Base-by-base conservation (phyloP, 2,797 vertebrate genomes). In the Melanotaenia maccullochi region DNA sequence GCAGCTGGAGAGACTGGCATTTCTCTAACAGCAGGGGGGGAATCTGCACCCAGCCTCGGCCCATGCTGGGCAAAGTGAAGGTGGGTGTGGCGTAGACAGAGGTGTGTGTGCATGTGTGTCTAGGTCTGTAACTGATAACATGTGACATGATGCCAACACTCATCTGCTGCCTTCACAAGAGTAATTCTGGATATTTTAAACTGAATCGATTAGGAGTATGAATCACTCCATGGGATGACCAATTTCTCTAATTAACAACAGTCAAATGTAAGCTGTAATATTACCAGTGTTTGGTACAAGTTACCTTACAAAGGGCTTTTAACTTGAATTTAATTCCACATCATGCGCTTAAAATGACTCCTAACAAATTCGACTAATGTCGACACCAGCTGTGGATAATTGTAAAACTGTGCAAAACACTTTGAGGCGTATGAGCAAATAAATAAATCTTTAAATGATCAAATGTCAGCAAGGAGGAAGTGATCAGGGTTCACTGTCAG, bases 1-100 rank as follows among this genome's bases (percentile, higher is more conserved):
- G 84, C 80, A 77, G 80, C 82, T 71, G 35, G 82, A 73, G 81
- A 87, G 84, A 83, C 88, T 94, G 92, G 90, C 93, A 93, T 93
- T 93, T 93, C 88, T 90, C 75, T 83, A 80, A 66, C 91, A 90
- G 90, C 87, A 57, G 92, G 93, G 68, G 85, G 68, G 76, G 56
- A 64, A 79, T 85, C 74, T 87, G 85, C 84, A 89, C 81, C 87
- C 84, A 78, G 85, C 84, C 47, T 80, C 66, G 51, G 64, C 83
- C 70, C 91, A 89, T 4, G 87, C 90, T 87, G 91, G 60, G 91
- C 60, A 66, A 61, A 73, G 78, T 58, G 81, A 81, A 60, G 58
- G 65, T 64, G 82, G 76, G 78, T 79, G 90, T 70, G 84, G 71
- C 22, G 24, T 13, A 67, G 76, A 82, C 59, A 64, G 64, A 76